phyloP scores from a whole-genome alignment of 2,888 invertebrate genomes.

The Leuctra nigra region DNA sequence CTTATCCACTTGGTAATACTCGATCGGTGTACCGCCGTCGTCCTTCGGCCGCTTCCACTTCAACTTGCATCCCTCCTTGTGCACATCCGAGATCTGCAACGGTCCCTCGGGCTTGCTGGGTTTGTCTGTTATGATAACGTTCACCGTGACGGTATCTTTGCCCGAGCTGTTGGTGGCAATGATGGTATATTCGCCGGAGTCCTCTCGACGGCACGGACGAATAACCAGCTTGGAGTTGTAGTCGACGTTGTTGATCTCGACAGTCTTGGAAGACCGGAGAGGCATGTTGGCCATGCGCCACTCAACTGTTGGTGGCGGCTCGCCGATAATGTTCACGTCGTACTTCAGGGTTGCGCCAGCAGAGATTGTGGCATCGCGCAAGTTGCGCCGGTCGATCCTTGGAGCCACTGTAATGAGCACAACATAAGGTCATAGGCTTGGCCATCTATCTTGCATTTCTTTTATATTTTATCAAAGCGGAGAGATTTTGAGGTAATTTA shows the following conservation, averaged over 20 bases:
- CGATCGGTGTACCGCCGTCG: slow-evolving; percentile 91
- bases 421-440: too few species aligned
- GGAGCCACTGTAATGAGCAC: slow-evolving; percentile 74
- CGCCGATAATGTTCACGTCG: slow-evolving; percentile 89
- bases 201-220: slow-evolving; percentile 70
- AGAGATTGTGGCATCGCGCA: slow-evolving; percentile 84
- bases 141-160: slow-evolving; percentile 73
- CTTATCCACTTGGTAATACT: slow-evolving; percentile 94
- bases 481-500: too few species aligned
- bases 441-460: too few species aligned
- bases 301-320: slow-evolving; percentile 89
- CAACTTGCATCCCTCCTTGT: slow-evolving; percentile 87
- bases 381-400: slow-evolving; percentile 88
- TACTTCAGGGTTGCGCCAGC: slow-evolving; percentile 90
- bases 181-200: slow-evolving; percentile 82
- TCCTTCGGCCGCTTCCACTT: slow-evolving; percentile 95
- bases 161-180: slow-evolving; percentile 83
- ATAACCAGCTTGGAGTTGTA: slow-evolving; percentile 83
- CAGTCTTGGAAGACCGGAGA: slow-evolving; percentile 58
- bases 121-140: slow-evolving; percentile 80
- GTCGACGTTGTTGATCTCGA: slow-evolving; percentile 74
- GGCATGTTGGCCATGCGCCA: slow-evolving; percentile 86
- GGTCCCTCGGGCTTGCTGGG: slow-evolving; percentile 86
- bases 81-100: slow-evolving; percentile 75
- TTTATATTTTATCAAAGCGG: too few species aligned